Evolutionary conservation across 1,140 invertebrate genomes (phyloP), one percentile per base, ranked within the genome.

Genomic region (Conus ventricosus): DNA sequence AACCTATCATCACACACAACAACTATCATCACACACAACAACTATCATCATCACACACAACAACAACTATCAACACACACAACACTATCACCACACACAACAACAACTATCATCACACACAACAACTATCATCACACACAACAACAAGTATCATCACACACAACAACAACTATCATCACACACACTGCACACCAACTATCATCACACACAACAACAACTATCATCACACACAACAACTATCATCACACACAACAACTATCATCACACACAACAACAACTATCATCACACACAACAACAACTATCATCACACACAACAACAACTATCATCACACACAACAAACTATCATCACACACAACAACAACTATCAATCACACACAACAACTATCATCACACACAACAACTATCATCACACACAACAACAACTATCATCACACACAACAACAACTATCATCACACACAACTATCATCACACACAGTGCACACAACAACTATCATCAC

Each of bases 231-330:
- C n/a, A n/a, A n/a, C n/a, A n/a, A n/a, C n/a, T n/a, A n/a, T n/a
- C n/a, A n/a, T n/a, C n/a, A 90, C 63, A 67, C 81, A 87, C n/a
- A 39, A 78, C 11, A 39, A 39, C 39, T 39, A 39, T 39, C 39
- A 39, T 39, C 39, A 39, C 39, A 39, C 39, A 39, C 39, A 84
- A n/a, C 23, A 39, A 63, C 23, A 63, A 63, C 20, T 11, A 86
- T 71, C 17, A 86, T 39, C 39, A 39, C 39, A 39, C 39, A 39
- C 39, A 39, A 39, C 39, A 39, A n/a, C 39, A 39, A 39, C 39
- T 39, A 39, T 39, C 39, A 39, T 39, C 39, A 39, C n/a, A 90
- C 63, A 67, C 81, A 87, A 84, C 5, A 51, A 85, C n/a, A 39
- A 78, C 11, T n/a, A n/a, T n/a, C n/a, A n/a, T n/a, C n/a, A n/a